Conservation (phyloP, 1,140 invertebrate genomes). For the Anastrepha ludens region DNA sequence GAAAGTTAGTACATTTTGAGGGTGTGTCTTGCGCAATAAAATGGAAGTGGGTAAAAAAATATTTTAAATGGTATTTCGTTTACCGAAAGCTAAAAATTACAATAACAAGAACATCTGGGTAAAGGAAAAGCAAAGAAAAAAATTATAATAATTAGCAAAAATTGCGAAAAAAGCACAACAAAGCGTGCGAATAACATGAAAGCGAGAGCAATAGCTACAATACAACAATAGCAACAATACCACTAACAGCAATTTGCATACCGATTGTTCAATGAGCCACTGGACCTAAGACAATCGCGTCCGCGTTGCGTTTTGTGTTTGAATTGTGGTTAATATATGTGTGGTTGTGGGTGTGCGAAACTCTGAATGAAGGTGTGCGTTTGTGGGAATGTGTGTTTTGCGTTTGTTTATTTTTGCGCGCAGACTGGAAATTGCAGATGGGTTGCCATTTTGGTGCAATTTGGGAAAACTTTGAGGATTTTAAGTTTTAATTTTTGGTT, state of each 20-base stretch:
- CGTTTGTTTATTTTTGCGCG: slow-evolving; percentile 22
- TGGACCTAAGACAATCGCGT: slow-evolving; percentile 70
- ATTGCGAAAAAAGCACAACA: neutral
- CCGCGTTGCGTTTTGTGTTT: neutral
- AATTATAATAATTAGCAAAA: neutral
- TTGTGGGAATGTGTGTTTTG: too few species aligned
- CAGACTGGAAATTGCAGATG: slow-evolving; percentile 38
- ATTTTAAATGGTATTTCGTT: neutral
- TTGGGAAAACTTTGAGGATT: too few species aligned
- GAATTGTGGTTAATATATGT: neutral
- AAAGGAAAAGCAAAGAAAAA: neutral
- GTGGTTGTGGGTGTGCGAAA: neutral
- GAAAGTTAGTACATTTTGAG: neutral
- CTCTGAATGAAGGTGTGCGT: neutral
- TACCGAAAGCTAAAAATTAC: neutral
- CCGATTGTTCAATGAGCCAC: slow-evolving; percentile 71
- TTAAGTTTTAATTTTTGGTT: neutral
- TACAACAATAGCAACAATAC: slow-evolving; percentile 55
- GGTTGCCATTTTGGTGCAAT: neutral
- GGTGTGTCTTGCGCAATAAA: neutral
- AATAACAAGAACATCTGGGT: neutral
- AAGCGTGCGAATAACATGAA: slow-evolving; percentile 2
- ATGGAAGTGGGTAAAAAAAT: neutral
- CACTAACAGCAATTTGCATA: slow-evolving; percentile 70
- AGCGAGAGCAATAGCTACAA: neutral